Conservation (phyloP, 2,113 vertebrate genomes). For the Onychostoma macrolepis region DNA sequence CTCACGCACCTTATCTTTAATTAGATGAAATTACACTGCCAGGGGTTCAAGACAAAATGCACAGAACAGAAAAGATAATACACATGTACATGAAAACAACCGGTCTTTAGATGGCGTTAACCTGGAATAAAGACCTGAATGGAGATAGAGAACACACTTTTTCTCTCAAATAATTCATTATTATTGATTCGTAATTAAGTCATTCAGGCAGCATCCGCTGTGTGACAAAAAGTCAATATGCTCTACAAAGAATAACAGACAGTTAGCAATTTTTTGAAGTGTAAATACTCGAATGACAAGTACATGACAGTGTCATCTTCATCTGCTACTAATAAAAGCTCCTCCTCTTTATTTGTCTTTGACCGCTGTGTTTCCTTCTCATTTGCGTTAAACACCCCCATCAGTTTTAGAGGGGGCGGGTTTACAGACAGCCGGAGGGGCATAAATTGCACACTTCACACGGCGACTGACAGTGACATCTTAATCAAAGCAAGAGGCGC, state of each 20-base stretch:
- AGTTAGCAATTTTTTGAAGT: background rate
- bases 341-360: slow-evolving; percentile 33
- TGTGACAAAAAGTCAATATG: slow-evolving; percentile 25
- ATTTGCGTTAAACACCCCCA: background rate
- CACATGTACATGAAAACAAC: slow-evolving; percentile 47
- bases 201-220: background rate
- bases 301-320: background rate
- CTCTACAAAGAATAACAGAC: slow-evolving; percentile 3
- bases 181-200: slow-evolving; percentile 23
- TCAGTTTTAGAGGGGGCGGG: background rate
- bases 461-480: background rate
- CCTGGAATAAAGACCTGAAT: slow-evolving; percentile 42
- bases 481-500: slow-evolving; percentile 46
- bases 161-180: slow-evolving; percentile 18
- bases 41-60: slow-evolving; percentile 50
- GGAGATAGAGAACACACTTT: background rate
- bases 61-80: slow-evolving; percentile 43
- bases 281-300: background rate
- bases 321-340: slow-evolving; percentile 17
- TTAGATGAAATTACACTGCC: slow-evolving; percentile 63
- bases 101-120: slow-evolving; percentile 29
- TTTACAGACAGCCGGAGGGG: background rate
- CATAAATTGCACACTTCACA: slow-evolving; percentile 34
- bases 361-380: background rate
- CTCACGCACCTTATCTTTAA: slow-evolving; percentile 60